Percentiles rank a stretch among this genome's conserved stretches.
These are phyloP conservation scores for Chymomyza amoena DNA, from an alignment of 2,888 invertebrate genomes.

Conservation along the genomic window DNA sequence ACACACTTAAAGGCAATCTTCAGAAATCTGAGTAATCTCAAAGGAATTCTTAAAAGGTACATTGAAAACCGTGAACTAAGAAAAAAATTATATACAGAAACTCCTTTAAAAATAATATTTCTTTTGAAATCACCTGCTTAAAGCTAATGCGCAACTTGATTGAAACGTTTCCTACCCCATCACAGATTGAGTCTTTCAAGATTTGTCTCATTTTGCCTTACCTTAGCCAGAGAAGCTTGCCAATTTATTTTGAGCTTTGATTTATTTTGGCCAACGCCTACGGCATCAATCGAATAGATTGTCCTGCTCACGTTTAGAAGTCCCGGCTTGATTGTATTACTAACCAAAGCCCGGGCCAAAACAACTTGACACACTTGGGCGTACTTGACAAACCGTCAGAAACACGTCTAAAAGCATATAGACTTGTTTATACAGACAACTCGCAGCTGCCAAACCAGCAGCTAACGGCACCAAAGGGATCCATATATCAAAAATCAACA, in stretches of 20 bases:
- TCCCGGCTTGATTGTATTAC: background rate
- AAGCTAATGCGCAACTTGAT: no score
- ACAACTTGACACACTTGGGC: slow-evolving; percentile 51
- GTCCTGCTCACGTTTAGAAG: background rate
- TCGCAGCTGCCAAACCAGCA: slow-evolving; percentile 4
- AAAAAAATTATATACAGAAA: no score
- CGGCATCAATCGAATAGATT: background rate
- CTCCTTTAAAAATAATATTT: no score
- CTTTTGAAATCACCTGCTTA: no score
- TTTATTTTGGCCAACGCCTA: background rate
- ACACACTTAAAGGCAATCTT: no score
- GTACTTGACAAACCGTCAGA: slow-evolving; percentile 52
- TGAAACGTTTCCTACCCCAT: background rate
- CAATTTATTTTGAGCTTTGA: background rate
- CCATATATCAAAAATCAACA: slow-evolving; percentile 69
- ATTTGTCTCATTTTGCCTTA: background rate
- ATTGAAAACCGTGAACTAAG: no score
- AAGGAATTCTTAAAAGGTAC: no score
- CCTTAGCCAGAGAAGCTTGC: background rate
- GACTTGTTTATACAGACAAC: slow-evolving; percentile 1
- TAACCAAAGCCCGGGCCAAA: background rate
- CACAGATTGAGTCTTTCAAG: background rate
- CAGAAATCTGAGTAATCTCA: no score
- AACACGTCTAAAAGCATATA: background rate
- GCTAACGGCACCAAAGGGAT: slow-evolving; percentile 57